Percentiles rank a stretch among this genome's conserved stretches.
Evolutionary conservation across 2,888 invertebrate species (phyloP).

Genomic region (Rotaria socialis): DNA sequence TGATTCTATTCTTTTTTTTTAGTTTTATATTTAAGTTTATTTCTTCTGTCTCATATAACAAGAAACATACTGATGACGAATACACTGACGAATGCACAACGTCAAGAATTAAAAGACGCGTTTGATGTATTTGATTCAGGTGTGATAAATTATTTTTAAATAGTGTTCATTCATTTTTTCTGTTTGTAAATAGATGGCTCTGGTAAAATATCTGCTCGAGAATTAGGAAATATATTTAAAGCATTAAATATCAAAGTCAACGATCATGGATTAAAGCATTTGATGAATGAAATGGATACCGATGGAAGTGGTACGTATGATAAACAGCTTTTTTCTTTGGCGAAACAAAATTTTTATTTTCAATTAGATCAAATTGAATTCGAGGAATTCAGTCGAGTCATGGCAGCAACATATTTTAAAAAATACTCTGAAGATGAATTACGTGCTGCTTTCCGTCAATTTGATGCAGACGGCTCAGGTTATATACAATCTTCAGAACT

Average conservation of each 20-base stretch:
- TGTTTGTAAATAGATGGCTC: neutral
- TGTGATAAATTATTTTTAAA: neutral
- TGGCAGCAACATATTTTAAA: conserved; percentile 41
- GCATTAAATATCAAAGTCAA: neutral
- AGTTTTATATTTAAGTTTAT: neutral
- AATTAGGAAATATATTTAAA: neutral
- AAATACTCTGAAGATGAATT: conserved; percentile 38
- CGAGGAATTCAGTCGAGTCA: conserved; percentile 40
- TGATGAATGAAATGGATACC: conserved; percentile 40
- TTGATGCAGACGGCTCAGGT: conserved; percentile 41
- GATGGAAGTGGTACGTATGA: conserved; percentile 4
- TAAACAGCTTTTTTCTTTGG: neutral
- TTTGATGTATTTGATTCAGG: neutral
- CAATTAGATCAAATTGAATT: conserved; percentile 40
- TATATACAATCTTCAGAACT: conserved; percentile 40
- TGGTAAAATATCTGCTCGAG: neutral
- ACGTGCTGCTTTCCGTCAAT: conserved; percentile 34
- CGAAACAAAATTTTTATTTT: neutral
- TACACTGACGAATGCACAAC: neutral
- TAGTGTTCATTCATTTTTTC: neutral
- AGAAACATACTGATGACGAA: neutral
- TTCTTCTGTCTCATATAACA: neutral
- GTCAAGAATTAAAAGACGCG: neutral
- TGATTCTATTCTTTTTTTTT: neutral
- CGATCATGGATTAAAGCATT: neutral